Evolutionary conservation across 1,140 invertebrate species (phyloP), one percentile per base, ranked within the genome.

Genomic region (Drosophila virilis): DNA sequence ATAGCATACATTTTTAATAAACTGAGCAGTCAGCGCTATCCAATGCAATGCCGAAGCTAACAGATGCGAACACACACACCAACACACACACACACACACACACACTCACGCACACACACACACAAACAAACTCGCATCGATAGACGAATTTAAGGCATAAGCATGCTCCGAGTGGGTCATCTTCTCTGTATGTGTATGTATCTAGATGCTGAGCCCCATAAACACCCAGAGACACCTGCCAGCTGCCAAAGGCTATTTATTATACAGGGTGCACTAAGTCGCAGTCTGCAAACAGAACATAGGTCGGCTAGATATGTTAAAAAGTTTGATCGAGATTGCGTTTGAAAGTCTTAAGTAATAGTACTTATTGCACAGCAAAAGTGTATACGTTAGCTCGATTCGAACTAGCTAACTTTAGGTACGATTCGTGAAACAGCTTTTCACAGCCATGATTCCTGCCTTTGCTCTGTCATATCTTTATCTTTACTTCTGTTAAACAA

Each of bases 1-100:
- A 82, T 81, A 71, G 71, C 76, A 88, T 86, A 76, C 79, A 86
- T 82, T 88, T 86, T 88, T 78, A 86, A 86, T 88, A 86, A 88
- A 74, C 65, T 65, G 74, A 46, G 50, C 64, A 57, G 58, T 58
- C 37, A 28, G 8, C 54, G 38, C 17, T 22, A 9, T n/a, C 32
- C 66, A 68, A 17, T 67, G 70, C 70, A 73, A 59, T 54, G 64
- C 70, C 54, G 46, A 64, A 72, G 68, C 37, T 43, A 66, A 67
- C 62, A 73, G 22, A 64, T 46, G 40, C 50, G 69, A 33, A 43
- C 55, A 52, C 46, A 52, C 40, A 61, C 38, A 57, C 48, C 2
- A 37, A 51, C 50, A 48, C 42, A 32, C 17, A 46, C 46, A 48
- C 62, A 73, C 13, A 70, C 38, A 33, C 45, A 74, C 38, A 48